These are phyloP conservation scores for Kryptolebias ocellatus DNA, from an alignment of 2,797 vertebrate genomes.

Conservation along the genomic window DNA sequence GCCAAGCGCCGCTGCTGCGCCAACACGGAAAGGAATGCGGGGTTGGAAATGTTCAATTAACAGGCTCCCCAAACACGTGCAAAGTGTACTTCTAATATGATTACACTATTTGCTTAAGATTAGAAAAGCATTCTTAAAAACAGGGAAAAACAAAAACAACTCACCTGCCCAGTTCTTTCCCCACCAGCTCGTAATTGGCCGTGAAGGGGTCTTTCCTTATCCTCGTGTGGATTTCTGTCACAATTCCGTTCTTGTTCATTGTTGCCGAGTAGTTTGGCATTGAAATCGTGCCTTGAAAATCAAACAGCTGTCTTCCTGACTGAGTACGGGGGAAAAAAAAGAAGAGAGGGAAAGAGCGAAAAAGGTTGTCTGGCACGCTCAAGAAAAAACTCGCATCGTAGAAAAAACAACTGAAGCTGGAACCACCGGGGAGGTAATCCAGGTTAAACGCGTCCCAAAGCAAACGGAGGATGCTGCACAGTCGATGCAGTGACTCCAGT, in stretches of 20 bases:
- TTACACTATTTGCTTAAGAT: constrained; percentile 33
- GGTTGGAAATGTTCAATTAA: constrained; percentile 44
- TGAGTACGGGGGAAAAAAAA: constrained; percentile 1
- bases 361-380: constrained; percentile 11
- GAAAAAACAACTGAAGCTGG: constrained; percentile 5
- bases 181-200: constrained; percentile 79
- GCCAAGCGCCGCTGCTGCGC: constrained; percentile 36
- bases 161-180: constrained; percentile 84
- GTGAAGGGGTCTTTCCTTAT: constrained; percentile 81
- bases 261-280: constrained; percentile 60
- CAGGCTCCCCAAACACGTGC: constrained; percentile 46
- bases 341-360: too few relatives aligned
- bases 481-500: constrained; percentile 34
- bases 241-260: constrained; percentile 83
- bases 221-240: constrained; percentile 79
- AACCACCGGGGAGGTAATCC: constrained; percentile 47
- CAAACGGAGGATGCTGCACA: constrained; percentile 12
- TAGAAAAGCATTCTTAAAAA: background rate
- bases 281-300: constrained; percentile 19
- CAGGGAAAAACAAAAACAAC: constrained; percentile 16
- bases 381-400: constrained; percentile 56
- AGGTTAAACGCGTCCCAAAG: constrained; percentile 24
- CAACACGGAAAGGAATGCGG: constrained; percentile 9
- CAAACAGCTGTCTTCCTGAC: constrained; percentile 8
- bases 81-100: constrained; percentile 29